Evolutionary conservation across 2,113 vertebrate genomes (phyloP), one percentile per base, ranked within the genome.

Genomic region (Stigmatopora nigra): DNA sequence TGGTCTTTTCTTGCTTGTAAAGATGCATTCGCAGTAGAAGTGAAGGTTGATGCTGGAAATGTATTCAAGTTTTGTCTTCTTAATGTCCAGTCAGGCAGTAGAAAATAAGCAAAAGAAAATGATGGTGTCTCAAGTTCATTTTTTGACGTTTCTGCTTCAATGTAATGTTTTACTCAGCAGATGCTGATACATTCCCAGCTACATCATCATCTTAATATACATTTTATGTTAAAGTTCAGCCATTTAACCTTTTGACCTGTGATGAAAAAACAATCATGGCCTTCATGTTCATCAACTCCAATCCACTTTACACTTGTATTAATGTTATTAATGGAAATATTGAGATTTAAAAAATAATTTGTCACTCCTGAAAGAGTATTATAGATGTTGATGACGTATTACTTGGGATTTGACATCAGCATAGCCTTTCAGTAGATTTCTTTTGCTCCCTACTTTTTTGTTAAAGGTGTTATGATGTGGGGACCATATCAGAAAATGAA

Each of bases 1-100:
- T 20, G 63, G 41, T 66, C 63, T 73, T 52, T 17, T 59, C 36
- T 59, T 19, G 17, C 36, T 59, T 5, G 35, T 45, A 10, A 45
- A 45, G 36, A 1, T 41, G 57, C 57, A 41, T 59, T 59, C 11
- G 25, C 52, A 25, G 12, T 19, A 19, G 9, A 41, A n/a, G n/a
- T 52, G 46, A 48, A 46, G 3, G 11, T 46, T 14, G 45, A 46
- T 13, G 46, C 46, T 48, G 46, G 46, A 53, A 19, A 53, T 56
- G 12, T 56, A 22, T 13, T 48, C 46, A 16, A 16, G 46, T 15
- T 48, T 48, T 46, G 45, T 4, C 45, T 46, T 48, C 14, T 48
- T 48, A 16, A 48, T 16, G 15, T 48, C 46, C 14, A 31, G 10
- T 31, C 9, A 14, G 25, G 5, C 22, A 56, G 22, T 14, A 56